Evolutionary conservation across 2,113 vertebrate genomes (phyloP).

Genomic region (Leptodactylus fuscus): DNA sequence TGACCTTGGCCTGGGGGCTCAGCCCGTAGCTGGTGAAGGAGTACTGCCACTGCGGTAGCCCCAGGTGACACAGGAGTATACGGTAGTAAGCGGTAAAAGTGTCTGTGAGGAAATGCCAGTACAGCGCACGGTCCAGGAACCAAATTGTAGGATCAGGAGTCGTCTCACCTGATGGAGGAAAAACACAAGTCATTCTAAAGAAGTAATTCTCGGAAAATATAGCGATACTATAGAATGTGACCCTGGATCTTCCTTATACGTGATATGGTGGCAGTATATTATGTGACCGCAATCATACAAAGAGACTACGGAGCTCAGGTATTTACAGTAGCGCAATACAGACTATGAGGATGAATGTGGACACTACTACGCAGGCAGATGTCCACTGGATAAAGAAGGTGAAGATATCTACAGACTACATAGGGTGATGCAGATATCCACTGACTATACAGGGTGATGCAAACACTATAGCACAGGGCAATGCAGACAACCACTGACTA

Average conservation of each 20-base stretch:
- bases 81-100: slow-evolving; percentile 94
- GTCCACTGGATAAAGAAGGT: neutral
- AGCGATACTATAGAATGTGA: too few relatives aligned
- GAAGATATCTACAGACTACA: neutral
- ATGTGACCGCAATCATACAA: neutral
- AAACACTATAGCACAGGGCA: too few relatives aligned
- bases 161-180: slow-evolving; percentile 73
- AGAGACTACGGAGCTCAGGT: too few relatives aligned
- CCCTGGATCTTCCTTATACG: neutral
- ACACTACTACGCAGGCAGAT: neutral
- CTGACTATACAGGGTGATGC: too few relatives aligned
- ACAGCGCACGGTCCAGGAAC: slow-evolving; percentile 93
- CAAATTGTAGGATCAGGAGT: slow-evolving; percentile 87
- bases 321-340: too few relatives aligned
- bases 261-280: neutral
- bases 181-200: neutral
- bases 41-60: slow-evolving; percentile 96
- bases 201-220: too few relatives aligned
- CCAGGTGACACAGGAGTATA: slow-evolving; percentile 92
- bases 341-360: too few relatives aligned
- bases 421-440: too few relatives aligned
- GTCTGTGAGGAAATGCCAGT: slow-evolving; percentile 91
- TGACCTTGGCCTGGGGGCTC: slow-evolving; percentile 93
- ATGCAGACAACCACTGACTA: too few relatives aligned
- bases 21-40: slow-evolving; percentile 90